phyloP scores from a whole-genome alignment of 2,888 invertebrate genomes.

The Drosophila tanythrix region DNA sequence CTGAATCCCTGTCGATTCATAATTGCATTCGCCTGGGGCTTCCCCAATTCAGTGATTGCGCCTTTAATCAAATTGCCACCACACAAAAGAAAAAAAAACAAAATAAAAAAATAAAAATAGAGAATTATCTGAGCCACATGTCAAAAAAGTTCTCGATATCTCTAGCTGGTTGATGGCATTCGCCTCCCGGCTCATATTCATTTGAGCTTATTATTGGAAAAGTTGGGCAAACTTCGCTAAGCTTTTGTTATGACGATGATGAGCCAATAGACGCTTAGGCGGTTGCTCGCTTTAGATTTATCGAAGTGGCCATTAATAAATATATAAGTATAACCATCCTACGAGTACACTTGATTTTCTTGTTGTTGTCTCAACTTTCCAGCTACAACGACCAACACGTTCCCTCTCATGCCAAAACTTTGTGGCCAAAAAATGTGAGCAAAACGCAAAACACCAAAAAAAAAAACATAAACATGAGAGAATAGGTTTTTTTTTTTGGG shows the following conservation, averaged over 20 bases:
- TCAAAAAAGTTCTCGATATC: constrained; percentile 59
- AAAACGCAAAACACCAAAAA: background rate
- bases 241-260: constrained; percentile 77
- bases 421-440: constrained; percentile 10
- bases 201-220: constrained; percentile 80
- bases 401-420: constrained; percentile 40
- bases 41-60: constrained; percentile 41
- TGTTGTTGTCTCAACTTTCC: constrained; percentile 60
- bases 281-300: constrained; percentile 59
- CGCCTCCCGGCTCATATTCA: constrained; percentile 59
- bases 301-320: constrained; percentile 75
- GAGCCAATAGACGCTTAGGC: constrained; percentile 49
- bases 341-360: constrained; percentile 37
- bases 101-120: no score
- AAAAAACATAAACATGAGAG: background rate
- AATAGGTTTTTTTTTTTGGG: background rate
- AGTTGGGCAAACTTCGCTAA: constrained; percentile 70
- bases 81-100: background rate
- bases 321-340: constrained; percentile 54
- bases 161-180: constrained; percentile 36
- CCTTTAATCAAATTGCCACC: constrained; percentile 64
- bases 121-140: constrained; percentile 62
- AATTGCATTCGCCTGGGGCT: constrained; percentile 45
- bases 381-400: constrained; percentile 60
- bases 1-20: constrained; percentile 40